These are phyloP conservation scores for Hydropotes inermis DNA, from an alignment of 2,113 vertebrate genomes.

Conservation along the genomic window DNA sequence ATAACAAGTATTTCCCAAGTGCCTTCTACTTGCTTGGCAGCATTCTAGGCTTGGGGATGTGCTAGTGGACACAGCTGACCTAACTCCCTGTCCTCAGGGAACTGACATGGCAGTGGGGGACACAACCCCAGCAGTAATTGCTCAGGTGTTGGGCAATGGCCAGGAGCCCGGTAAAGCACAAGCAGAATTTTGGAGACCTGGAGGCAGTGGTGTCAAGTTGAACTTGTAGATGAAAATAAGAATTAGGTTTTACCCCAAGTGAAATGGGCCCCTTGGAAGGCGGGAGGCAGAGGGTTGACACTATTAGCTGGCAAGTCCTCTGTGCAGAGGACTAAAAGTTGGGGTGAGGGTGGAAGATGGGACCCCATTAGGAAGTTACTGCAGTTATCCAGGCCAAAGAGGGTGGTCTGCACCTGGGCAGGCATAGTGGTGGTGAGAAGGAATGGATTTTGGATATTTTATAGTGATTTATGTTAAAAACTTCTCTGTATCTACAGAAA, in stretches of 20 bases:
- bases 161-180: neutral
- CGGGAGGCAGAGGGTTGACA: neutral
- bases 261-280: neutral
- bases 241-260: neutral
- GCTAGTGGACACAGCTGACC: neutral
- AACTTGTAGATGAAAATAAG: neutral
- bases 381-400: neutral
- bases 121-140: neutral
- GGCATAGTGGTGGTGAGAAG: neutral
- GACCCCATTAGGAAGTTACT: neutral
- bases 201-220: neutral
- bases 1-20: neutral
- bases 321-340: neutral
- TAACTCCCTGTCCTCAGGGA: neutral
- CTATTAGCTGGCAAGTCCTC: neutral
- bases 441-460: neutral
- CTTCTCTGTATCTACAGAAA: neutral
- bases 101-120: neutral
- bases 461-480: neutral
- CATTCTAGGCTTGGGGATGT: neutral
- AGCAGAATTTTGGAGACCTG: neutral
- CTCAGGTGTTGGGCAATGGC: neutral
- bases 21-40: neutral
- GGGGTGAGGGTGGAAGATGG: neutral
- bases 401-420: accelerated